Base-by-base conservation (phyloP, 2,797 vertebrate species). In the Bovichtus diacanthus region DNA sequence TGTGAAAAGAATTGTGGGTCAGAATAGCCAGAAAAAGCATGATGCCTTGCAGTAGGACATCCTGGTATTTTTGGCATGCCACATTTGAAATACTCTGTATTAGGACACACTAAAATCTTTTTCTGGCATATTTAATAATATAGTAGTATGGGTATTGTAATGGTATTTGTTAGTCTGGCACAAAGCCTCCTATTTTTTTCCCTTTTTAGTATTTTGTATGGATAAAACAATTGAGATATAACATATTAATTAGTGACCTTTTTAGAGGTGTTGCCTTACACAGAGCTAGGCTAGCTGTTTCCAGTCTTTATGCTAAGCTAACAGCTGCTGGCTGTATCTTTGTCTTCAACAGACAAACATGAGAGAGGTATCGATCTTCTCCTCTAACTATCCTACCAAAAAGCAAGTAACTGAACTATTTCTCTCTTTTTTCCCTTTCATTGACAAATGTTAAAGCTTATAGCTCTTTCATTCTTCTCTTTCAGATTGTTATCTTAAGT, bases 391-490 rank as follows among this genome's bases (percentile, higher is more conserved):
- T 39, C 38, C 2, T 1, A 51, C 11, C 19, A 49, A n/a, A 68
- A 34, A 54, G 46, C 5, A 25, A 67, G 54, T 15, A 0, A 27
- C 8, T 46, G 23, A 21, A 23, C 36, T 9, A 10, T 21, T 16
- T 47, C 23, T 19, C 43, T 55, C 50, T 73, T 50, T 73, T 80
- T n/a, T n/a, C n/a, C n/a, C n/a, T n/a, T 60, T 29, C 10, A 36
- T 70, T 66, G 39, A 46, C 55, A 77, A 43, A 34, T 49, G 34
- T 65, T 41, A 41, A 9, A 63, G 66, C 23, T 31, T 54, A 16
- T 6, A 15, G 38, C 44, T n/a, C n/a, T 43, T 56, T 47, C 1
- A 23, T 27, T 60, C 21, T 53, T 69, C 41, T 41, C 25, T 61
- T 67, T 41, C 54, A 50, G 18, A 5, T 44, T 54, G 58, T 47